phyloP scores from a whole-genome alignment of 2,888 invertebrate species.

The Hipparchia sbordonii region DNA sequence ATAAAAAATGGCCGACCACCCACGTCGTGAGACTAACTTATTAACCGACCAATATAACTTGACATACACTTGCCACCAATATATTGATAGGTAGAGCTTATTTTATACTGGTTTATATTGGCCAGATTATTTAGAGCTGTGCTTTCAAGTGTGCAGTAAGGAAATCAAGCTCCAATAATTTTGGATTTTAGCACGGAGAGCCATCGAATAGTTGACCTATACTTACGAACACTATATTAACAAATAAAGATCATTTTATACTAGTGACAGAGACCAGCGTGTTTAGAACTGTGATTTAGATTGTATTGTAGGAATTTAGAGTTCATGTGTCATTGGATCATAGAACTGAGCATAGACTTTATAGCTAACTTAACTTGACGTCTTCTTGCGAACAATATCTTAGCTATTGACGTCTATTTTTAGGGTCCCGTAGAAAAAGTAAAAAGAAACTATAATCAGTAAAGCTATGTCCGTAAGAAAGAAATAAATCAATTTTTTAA shows the following conservation, averaged over 20 bases:
- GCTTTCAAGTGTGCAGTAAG: slow-evolving; percentile 11
- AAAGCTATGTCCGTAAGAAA: no score
- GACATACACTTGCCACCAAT: not conserved
- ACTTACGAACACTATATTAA: not conserved
- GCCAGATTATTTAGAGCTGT: slow-evolving; percentile 22
- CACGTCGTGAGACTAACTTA: slow-evolving; percentile 54
- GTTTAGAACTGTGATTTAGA: not conserved
- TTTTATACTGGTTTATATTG: slow-evolving; percentile 17
- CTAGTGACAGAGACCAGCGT: not conserved
- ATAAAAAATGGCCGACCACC: slow-evolving; percentile 74
- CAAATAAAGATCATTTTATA: not conserved
- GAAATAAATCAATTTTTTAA: no score
- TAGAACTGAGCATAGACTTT: not conserved
- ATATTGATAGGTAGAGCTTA: slow-evolving; percentile 15
- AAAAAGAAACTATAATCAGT: no score
- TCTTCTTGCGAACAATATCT: not conserved
- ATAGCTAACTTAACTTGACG: not conserved
- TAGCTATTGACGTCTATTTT: no score
- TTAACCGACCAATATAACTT: slow-evolving; percentile 21
- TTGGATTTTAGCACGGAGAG: slow-evolving; percentile 14
- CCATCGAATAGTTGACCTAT: not conserved
- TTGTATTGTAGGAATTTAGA: not conserved
- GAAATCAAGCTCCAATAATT: slow-evolving; percentile 13
- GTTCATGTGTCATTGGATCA: not conserved
- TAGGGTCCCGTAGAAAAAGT: no score